These are phyloP conservation scores for Lasioglossum pauxillum DNA, from an alignment of 2,888 invertebrate species.

Conservation along the genomic window DNA sequence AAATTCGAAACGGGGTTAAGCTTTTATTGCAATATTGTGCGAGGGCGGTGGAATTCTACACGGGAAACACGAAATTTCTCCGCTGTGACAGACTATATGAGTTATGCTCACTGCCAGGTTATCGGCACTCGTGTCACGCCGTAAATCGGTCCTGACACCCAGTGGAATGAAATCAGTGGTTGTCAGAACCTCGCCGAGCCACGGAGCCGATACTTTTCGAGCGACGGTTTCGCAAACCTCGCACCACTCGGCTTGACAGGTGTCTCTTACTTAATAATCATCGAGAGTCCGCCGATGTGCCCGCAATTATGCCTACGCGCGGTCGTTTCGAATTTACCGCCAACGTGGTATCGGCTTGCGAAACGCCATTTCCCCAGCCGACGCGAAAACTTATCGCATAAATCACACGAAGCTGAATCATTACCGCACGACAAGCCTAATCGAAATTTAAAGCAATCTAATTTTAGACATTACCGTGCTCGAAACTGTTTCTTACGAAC, in stretches of 20 bases:
- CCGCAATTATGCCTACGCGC: slow-evolving; percentile 51
- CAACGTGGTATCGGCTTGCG: slow-evolving; percentile 33
- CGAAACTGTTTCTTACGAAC: neutral
- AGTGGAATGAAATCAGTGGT: slow-evolving; percentile 79
- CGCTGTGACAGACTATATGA: slow-evolving; percentile 67
- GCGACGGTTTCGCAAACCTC: slow-evolving; percentile 58
- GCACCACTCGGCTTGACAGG: slow-evolving; percentile 49
- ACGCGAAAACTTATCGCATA: slow-evolving; percentile 9
- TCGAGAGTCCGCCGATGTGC: slow-evolving; percentile 24
- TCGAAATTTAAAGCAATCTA: neutral
- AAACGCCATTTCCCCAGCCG: slow-evolving; percentile 15
- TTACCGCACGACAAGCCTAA: neutral
- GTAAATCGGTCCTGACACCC: slow-evolving; percentile 78
- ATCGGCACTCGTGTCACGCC: slow-evolving; percentile 77
- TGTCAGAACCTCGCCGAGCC: slow-evolving; percentile 64
- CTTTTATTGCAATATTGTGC: neutral
- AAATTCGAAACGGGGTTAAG: neutral
- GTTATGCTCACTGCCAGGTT: slow-evolving; percentile 71
- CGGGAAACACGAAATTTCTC: slow-evolving; percentile 26
- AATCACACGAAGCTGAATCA: slow-evolving; percentile 8
- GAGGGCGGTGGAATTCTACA: neutral
- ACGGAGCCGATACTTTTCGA: slow-evolving; percentile 44
- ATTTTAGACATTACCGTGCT: neutral
- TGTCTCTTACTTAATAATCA: slow-evolving; percentile 66
- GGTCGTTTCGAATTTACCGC: slow-evolving; percentile 47